Percentiles rank a stretch among this genome's conserved stretches.
Evolutionary conservation across 2,797 vertebrate genomes (phyloP).

Genomic region (Acanthopagrus latus): DNA sequence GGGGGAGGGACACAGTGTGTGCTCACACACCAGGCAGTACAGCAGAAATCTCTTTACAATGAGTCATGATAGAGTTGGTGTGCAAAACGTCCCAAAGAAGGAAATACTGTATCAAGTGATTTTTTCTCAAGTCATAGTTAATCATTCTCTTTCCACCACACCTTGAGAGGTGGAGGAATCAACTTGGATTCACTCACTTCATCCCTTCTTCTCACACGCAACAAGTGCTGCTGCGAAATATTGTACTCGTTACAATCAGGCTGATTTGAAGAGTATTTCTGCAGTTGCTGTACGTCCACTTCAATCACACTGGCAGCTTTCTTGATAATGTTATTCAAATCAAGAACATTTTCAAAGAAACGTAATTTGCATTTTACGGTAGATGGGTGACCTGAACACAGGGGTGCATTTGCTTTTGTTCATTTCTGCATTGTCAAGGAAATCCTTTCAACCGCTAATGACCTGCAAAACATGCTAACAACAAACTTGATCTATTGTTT

Average conservation of each 20-base stretch:
- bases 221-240: slow-evolving; percentile 19
- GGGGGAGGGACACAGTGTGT: not conserved
- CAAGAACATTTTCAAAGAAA: slow-evolving; percentile 12
- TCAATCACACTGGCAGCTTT: slow-evolving; percentile 26
- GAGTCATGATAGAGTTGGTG: not conserved
- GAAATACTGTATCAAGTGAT: not conserved
- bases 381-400: slow-evolving; percentile 12
- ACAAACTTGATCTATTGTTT: not conserved
- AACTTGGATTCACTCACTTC: not conserved
- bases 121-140: slow-evolving; percentile 12
- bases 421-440: not conserved
- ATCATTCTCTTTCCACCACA: slow-evolving; percentile 19
- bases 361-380: slow-evolving; percentile 29
- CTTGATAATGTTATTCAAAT: slow-evolving; percentile 60
- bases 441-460: not conserved
- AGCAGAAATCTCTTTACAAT: slow-evolving; percentile 5
- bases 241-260: slow-evolving; percentile 24
- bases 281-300: slow-evolving; percentile 22
- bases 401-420: not conserved
- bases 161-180: not conserved
- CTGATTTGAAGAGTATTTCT: slow-evolving; percentile 32
- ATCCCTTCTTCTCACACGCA: slow-evolving; percentile 1
- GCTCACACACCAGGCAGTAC: not conserved
- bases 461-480: slow-evolving; percentile 10
- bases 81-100: not conserved